Base-by-base conservation (phyloP, 2,797 vertebrate species). In the Acestrorhynchus altus region DNA sequence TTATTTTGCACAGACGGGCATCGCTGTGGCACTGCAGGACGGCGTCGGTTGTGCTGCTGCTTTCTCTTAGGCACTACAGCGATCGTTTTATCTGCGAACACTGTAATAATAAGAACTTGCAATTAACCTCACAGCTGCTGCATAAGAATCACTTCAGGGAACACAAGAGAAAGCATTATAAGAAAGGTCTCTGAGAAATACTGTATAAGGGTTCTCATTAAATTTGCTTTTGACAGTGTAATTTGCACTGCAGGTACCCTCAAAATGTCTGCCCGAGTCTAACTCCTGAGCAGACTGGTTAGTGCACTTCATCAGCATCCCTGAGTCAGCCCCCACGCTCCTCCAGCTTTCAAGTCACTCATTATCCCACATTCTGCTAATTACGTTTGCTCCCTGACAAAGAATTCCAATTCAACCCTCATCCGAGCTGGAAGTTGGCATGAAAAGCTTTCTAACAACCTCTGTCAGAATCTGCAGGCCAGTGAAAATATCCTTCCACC, bases 191-290 rank as follows among this genome's bases (percentile, higher is more conserved):
- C 60, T 63, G 11, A 31, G 28, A 63, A 65, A 66, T 65, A n/a
- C 13, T 47, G 18, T 10, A 49, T 28, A 13, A 49, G 1, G 64
- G 2, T 24, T 67, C 44, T 26, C 22, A 47, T 49, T 49, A 51
- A 47, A 15, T 66, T 46, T 11, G 22, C 63, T 7, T 47, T 67
- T 67, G 65, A 67, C 26, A 47, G 13, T 67, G 59, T 63, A 63
- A 63, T 39, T 49, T 66, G 42, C 42, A 31, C 16, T 22, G 46
- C 24, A 40, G 15, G 44, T 46, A 10, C n/a, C 46, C 26, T 67
- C 42, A 11, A 46, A 28, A 66, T 16, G 15, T n/a, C 22, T 49
- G 24, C 44, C 24, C 5, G 6, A 28, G 8, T 49, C 44, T 18
- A 20, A 20, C 22, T 28, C 13, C 24, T 47, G 42, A 46, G 28